Conservation (phyloP, 2,888 invertebrate genomes). For the Sphecodes monilicornis region DNA sequence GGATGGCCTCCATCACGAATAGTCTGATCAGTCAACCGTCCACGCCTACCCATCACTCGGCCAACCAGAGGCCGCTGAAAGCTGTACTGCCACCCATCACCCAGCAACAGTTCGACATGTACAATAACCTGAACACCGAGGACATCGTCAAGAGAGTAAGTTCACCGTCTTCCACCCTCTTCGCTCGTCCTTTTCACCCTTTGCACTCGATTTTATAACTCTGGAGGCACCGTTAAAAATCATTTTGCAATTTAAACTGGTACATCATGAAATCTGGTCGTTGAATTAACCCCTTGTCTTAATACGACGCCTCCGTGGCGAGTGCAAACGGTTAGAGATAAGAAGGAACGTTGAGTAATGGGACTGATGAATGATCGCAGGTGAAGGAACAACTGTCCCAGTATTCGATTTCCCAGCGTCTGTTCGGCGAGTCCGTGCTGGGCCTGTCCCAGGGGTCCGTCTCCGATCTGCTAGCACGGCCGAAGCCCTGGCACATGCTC, state of each 20-base stretch:
- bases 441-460: constrained; percentile 98
- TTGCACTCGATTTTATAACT: neutral
- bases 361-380: constrained; percentile 75
- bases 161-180: constrained; percentile 31
- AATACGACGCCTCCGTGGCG: neutral
- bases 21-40: constrained; percentile 96
- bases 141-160: constrained; percentile 96
- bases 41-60: constrained; percentile 93
- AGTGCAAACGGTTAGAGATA: neutral
- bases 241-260: neutral
- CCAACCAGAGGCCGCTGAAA: constrained; percentile 95
- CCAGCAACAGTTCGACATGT: constrained; percentile 99
- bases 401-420: constrained; percentile 98
- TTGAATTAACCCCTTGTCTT: neutral
- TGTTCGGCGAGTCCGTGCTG: constrained; percentile 99
- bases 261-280: neutral
- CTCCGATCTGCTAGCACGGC: constrained; percentile 97
- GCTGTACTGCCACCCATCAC: constrained; percentile 99
- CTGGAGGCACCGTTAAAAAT: neutral
- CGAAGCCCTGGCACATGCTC: constrained; percentile 99
- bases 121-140: constrained; percentile 98
- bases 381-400: constrained; percentile 97
- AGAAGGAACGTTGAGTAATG: neutral
- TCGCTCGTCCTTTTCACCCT: neutral
- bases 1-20: constrained; percentile 99